These are phyloP conservation scores for Trachythela sp. DNA, from an alignment of 64 coral and sea anemone species.

Conservation along the genomic window DNA sequence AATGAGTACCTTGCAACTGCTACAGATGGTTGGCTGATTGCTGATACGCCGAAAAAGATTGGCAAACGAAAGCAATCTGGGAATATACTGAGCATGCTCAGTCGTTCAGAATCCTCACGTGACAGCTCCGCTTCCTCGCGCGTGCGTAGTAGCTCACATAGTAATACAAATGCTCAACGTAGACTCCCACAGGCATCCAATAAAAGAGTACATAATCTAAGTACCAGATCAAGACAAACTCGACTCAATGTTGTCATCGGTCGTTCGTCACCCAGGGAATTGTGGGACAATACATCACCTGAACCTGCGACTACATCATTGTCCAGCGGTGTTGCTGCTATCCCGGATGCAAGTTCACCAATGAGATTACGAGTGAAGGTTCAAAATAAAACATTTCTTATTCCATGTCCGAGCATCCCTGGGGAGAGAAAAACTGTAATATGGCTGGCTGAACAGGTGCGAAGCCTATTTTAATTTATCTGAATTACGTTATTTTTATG, in stretches of 20 bases:
- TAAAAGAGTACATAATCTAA: not conserved
- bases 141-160: not conserved
- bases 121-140: not conserved
- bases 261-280: not conserved
- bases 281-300: not conserved
- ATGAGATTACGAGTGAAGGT: constrained; percentile 80
- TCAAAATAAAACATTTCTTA: constrained; percentile 73
- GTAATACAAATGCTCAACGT: not conserved
- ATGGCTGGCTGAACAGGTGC: constrained; percentile 90
- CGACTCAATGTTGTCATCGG: constrained; percentile 2
- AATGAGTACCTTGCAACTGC: constrained; percentile 19
- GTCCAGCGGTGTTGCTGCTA: not conserved
- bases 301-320: not conserved
- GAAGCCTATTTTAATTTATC: no score
- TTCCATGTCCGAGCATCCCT: constrained; percentile 71
- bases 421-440: constrained; percentile 67
- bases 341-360: constrained; percentile 43
- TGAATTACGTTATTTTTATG: not conserved
- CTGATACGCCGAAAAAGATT: constrained; percentile 55
- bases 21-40: constrained; percentile 67
- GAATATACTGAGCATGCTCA: constrained; percentile 39
- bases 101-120: not conserved
- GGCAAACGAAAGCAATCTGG: constrained; percentile 64
- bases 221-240: constrained; percentile 2
- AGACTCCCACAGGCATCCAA: not conserved